Percentiles rank a stretch among this genome's conserved stretches.
These are phyloP conservation scores for Pseudopodoces humilis DNA, from an alignment of 2,113 vertebrate genomes.

Conservation along the genomic window DNA sequence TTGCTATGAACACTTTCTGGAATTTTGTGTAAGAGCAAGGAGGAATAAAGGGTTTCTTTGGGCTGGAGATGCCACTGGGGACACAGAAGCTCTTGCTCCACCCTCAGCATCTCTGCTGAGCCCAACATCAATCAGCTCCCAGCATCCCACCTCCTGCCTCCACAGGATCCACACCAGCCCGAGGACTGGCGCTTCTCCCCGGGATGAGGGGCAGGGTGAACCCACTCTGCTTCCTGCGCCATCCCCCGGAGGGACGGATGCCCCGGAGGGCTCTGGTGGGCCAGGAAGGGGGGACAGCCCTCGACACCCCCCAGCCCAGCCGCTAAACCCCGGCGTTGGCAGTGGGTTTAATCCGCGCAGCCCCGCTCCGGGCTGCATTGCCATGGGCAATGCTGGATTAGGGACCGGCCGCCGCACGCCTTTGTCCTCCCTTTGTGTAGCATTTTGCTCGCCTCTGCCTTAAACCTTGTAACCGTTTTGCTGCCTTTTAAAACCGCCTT, in stretches of 20 bases:
- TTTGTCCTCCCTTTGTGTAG: conserved; percentile 69
- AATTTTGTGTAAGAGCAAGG: not conserved
- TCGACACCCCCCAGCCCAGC: not conserved
- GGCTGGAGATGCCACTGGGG: not conserved
- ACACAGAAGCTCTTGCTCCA: not conserved
- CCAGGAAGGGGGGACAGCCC: not conserved
- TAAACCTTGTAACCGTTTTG: conserved; percentile 64
- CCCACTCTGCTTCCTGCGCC: not conserved
- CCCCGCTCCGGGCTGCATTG: conserved; percentile 21
- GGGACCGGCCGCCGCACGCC: conserved; percentile 37
- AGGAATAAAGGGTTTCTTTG: not conserved
- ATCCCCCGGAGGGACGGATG: not conserved
- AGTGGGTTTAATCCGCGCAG: conserved; percentile 64
- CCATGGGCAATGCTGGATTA: conserved; percentile 49
- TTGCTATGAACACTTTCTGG: not conserved
- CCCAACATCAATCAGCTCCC: not conserved
- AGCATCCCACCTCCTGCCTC: not conserved
- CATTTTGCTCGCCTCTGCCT: conserved; percentile 71
- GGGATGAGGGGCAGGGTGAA: accelerated
- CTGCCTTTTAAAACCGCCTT: conserved; percentile 47
- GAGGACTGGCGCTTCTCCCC: accelerated
- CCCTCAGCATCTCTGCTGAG: not conserved
- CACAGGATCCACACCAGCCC: accelerated
- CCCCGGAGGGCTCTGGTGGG: not conserved
- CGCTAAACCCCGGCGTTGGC: conserved; percentile 16